Conservation (phyloP, 1,140 invertebrate species). For the Caenorhabditis briggsae region DNA sequence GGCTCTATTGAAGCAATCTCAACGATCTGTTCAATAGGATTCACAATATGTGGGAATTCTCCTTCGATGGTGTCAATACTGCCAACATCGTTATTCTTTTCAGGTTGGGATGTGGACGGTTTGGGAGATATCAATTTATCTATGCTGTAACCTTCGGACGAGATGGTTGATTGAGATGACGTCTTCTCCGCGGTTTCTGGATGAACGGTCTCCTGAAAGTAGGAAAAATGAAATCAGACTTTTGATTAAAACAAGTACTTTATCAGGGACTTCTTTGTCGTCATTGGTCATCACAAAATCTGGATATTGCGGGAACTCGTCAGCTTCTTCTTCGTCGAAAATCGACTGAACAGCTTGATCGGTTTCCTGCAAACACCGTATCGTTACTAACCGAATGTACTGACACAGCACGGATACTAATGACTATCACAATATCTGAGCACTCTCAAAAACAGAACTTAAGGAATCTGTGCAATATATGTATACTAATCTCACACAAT, state of each 20-base stretch:
- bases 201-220: neutral
- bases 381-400: neutral
- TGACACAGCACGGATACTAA: neutral
- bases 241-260: neutral
- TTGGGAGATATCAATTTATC: too few species aligned
- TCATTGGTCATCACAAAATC: neutral
- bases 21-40: neutral
- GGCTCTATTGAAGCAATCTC: neutral
- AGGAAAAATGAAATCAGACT: neutral
- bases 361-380: constrained; percentile 3
- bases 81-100: neutral
- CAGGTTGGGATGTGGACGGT: neutral
- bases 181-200: neutral
- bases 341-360: constrained; percentile 45
- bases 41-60: neutral
- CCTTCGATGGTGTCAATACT: neutral
- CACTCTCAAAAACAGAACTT: neutral
- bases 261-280: neutral
- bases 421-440: neutral
- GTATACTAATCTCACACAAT: neutral
- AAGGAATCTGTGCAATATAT: neutral
- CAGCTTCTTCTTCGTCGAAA: constrained; percentile 40
- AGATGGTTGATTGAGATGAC: neutral
- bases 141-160: too few species aligned
- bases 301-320: constrained; percentile 42